A percentile compares a stretch with the other conserved stretches of the same genome.
These are phyloP conservation scores for Mythimna loreyi DNA, from an alignment of 2,888 invertebrate genomes.

Conservation along the genomic window DNA sequence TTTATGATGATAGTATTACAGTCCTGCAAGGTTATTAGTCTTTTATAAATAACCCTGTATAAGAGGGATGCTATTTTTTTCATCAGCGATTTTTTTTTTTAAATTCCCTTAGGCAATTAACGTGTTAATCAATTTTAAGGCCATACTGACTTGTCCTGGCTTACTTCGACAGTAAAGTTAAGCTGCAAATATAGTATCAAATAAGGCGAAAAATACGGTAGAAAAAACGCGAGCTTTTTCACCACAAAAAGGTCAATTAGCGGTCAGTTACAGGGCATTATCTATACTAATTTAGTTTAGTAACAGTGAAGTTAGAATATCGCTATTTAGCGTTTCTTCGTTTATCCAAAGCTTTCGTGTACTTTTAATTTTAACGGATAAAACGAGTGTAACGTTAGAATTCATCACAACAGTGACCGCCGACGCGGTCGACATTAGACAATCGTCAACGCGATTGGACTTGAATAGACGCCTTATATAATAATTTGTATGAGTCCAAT, in stretches of 20 bases:
- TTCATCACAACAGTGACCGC: slow-evolving; percentile 38
- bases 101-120: too few relatives aligned
- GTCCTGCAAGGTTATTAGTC: too few relatives aligned
- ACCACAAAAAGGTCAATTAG: slow-evolving; percentile 57
- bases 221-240: slow-evolving; percentile 18
- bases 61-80: too few relatives aligned
- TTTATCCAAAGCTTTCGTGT: slow-evolving; percentile 67
- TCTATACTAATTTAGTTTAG: slow-evolving; percentile 60
- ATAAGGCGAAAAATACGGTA: background rate
- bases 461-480: slow-evolving; percentile 71
- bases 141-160: too few relatives aligned
- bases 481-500: slow-evolving; percentile 80
- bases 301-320: slow-evolving; percentile 60
- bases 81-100: too few relatives aligned
- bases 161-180: slow-evolving; percentile 12
- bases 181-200: slow-evolving; percentile 39
- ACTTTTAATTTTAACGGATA: slow-evolving; percentile 61
- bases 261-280: slow-evolving; percentile 63
- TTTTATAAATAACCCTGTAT: too few relatives aligned
- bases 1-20: too few relatives aligned
- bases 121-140: slow-evolving; percentile 15
- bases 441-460: slow-evolving; percentile 69
- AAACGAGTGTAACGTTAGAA: slow-evolving; percentile 44
- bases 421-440: slow-evolving; percentile 54
- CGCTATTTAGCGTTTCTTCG: slow-evolving; percentile 57